Conservation (phyloP, 2,113 vertebrate species). For the Petromus typicus region DNA sequence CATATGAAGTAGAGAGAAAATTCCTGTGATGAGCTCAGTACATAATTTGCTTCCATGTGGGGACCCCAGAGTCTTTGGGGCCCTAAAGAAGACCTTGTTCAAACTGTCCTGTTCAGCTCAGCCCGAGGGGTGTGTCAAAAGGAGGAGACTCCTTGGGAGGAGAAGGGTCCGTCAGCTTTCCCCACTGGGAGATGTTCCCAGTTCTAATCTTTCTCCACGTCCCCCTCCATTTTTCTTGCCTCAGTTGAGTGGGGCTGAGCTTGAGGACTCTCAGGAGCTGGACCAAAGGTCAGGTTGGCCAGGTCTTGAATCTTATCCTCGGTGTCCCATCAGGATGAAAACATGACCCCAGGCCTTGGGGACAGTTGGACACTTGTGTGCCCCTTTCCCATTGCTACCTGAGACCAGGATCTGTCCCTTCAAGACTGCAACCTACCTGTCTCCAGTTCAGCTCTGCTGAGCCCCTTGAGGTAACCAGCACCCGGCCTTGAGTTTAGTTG, state of each 20-base stretch:
- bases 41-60: not conserved
- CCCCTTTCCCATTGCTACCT: fast-evolving
- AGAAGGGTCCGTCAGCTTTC: not conserved
- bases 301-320: not conserved
- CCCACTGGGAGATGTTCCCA: fast-evolving
- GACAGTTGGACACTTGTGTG: fast-evolving
- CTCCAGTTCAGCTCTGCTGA: not conserved
- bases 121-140: not conserved
- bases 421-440: fast-evolving
- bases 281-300: too few relatives aligned
- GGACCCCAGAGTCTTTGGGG: not conserved
- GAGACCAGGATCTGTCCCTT: fast-evolving
- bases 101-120: not conserved
- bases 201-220: not conserved
- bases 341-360: too few relatives aligned
- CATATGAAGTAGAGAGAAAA: not conserved
- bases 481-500: not conserved
- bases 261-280: too few relatives aligned
- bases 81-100: not conserved
- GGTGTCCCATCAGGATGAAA: not conserved
- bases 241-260: too few relatives aligned
- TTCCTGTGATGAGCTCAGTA: not conserved
- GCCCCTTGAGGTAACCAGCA: not conserved
- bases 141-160: not conserved
- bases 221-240: not conserved